A percentile compares a stretch with the other conserved stretches of the same genome.
These are phyloP conservation scores for Steatornis caripensis DNA, from an alignment of 2,113 vertebrate genomes.

Conservation along the genomic window DNA sequence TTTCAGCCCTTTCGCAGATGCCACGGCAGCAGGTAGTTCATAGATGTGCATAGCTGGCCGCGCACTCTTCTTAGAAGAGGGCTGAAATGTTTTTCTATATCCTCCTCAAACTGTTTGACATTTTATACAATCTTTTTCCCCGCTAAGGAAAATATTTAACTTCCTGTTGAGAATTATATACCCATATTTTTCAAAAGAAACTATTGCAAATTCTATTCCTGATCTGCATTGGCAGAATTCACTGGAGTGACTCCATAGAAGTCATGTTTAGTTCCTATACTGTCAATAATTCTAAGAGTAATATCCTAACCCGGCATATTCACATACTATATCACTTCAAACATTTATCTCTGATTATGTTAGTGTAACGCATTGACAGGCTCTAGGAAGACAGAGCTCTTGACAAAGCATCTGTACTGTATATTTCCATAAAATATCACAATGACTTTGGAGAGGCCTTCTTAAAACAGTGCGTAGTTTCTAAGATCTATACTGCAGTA, in stretches of 20 bases:
- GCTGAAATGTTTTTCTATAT: background rate
- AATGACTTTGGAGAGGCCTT: background rate
- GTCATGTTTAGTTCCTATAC: background rate
- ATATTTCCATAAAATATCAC: background rate
- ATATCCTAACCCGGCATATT: background rate
- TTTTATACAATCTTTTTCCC: background rate
- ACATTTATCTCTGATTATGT: background rate
- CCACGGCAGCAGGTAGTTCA: background rate
- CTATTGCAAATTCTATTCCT: background rate
- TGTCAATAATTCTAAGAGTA: background rate
- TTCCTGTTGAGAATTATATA: background rate
- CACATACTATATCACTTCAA: background rate
- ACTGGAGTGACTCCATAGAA: background rate
- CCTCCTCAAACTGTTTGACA: background rate
- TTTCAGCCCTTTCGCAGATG: background rate
- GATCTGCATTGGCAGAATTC: background rate
- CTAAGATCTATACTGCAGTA: background rate
- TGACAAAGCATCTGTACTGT: background rate
- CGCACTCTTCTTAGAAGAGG: background rate
- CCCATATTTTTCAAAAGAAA: background rate
- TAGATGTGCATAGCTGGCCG: background rate
- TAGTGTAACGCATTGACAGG: background rate
- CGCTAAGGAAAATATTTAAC: background rate
- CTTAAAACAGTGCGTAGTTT: background rate
- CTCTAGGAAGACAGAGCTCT: background rate